These are phyloP conservation scores for Pristionchus japonicus DNA, from an alignment of 2,888 invertebrate species.

Conservation along the genomic window DNA sequence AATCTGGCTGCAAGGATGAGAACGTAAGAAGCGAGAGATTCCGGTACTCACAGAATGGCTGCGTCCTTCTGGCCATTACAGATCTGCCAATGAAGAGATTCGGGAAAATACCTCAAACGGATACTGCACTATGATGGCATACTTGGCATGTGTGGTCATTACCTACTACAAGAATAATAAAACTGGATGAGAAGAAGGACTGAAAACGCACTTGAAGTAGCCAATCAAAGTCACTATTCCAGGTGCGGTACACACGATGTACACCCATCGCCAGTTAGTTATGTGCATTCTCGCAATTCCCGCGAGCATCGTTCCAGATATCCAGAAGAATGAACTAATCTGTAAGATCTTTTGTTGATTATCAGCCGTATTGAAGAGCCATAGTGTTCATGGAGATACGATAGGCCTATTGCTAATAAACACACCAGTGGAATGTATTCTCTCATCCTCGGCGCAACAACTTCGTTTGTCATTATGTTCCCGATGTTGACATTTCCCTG, in stretches of 20 bases:
- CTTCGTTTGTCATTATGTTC: background rate
- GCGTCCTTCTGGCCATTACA: background rate
- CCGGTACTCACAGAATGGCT: background rate
- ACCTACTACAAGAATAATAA: no score
- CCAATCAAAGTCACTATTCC: slow-evolving; percentile 60
- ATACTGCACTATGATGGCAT: no score
- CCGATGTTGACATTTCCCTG: background rate
- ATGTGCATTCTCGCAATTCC: slow-evolving; percentile 64
- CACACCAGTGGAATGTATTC: background rate
- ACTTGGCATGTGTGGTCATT: no score
- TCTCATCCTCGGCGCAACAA: background rate
- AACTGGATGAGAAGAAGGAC: background rate
- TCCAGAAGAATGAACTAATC: slow-evolving; percentile 45
- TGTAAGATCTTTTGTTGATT: no score
- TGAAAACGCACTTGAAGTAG: background rate
- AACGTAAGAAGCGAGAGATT: background rate
- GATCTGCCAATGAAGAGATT: background rate
- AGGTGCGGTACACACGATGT: slow-evolving; percentile 65
- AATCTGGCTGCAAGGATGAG: slow-evolving; percentile 57
- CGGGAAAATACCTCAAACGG: background rate
- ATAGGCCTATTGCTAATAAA: no score
- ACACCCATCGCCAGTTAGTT: slow-evolving; percentile 66
- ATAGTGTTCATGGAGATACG: no score
- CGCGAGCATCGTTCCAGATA: slow-evolving; percentile 65
- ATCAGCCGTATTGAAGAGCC: no score